phyloP scores from a whole-genome alignment of 2,797 vertebrate species.

The Acropternis orthonyx region DNA sequence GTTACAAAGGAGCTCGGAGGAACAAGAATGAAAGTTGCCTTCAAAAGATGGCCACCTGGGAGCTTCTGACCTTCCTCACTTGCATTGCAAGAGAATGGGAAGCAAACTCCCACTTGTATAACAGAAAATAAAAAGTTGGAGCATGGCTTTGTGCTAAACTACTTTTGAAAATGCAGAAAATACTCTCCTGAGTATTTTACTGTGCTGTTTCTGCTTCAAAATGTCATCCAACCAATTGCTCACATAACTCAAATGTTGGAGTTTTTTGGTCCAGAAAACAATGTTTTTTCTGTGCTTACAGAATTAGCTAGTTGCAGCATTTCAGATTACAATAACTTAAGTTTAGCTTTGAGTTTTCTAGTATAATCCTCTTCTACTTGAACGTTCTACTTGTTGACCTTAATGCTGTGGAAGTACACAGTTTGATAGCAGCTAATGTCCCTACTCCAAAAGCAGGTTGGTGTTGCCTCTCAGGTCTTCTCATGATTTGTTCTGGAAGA shows the following conservation, averaged over 20 bases:
- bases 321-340: neutral
- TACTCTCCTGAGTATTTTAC: neutral
- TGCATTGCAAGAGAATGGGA: neutral
- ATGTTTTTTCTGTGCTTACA: neutral
- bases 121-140: constrained; percentile 10
- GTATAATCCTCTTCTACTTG: neutral
- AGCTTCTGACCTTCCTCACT: constrained; percentile 19
- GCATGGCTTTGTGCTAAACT: neutral
- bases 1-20: neutral
- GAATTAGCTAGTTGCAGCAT: neutral
- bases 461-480: neutral
- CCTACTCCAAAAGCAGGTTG: neutral
- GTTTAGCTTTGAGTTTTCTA: neutral
- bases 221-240: neutral
- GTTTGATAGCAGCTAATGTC: neutral
- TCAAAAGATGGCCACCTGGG: neutral
- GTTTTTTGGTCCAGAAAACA: rapidly evolving
- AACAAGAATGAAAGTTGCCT: neutral
- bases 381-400: neutral
- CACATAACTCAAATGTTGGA: neutral
- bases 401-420: neutral
- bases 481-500: neutral
- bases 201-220: neutral
- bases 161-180: neutral
- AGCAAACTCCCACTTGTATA: neutral